phyloP scores from a whole-genome alignment of 2,888 invertebrate species.

The Heliconius erato region DNA sequence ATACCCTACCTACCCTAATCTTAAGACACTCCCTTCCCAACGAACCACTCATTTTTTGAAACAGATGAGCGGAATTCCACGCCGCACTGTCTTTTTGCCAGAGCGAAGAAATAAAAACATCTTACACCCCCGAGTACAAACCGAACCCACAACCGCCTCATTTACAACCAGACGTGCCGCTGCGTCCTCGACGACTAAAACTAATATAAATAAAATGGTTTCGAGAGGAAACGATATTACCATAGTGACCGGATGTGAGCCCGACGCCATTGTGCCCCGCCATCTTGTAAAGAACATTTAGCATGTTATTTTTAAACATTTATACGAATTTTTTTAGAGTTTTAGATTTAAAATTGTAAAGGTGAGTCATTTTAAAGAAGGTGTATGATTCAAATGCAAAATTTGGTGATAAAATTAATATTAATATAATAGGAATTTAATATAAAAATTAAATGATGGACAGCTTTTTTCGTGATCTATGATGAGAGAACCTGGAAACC shows the following conservation, averaged over 20 bases:
- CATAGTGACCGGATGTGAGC: constrained; percentile 73
- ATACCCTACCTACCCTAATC: too few species aligned
- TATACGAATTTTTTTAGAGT: not conserved
- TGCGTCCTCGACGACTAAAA: constrained; percentile 33
- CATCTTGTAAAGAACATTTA: constrained; percentile 63
- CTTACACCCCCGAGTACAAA: not conserved
- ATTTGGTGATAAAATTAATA: not conserved
- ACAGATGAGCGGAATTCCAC: too few species aligned
- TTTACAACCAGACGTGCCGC: not conserved
- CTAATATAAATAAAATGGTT: constrained; percentile 37
- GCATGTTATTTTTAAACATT: constrained; percentile 30
- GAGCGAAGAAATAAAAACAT: too few species aligned
- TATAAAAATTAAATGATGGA: too few species aligned
- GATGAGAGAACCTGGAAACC: too few species aligned
- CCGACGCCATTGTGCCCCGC: constrained; percentile 76
- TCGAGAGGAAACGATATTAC: constrained; percentile 55
- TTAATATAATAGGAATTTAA: not conserved
- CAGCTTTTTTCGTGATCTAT: too few species aligned
- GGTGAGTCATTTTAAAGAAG: not conserved
- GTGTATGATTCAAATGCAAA: not conserved
- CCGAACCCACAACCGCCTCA: not conserved
- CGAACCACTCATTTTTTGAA: not conserved
- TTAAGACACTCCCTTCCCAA: not conserved
- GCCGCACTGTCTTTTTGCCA: too few species aligned
- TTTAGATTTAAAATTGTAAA: not conserved